Conservation (phyloP, 2,113 vertebrate species). For the Indicator indicator region DNA sequence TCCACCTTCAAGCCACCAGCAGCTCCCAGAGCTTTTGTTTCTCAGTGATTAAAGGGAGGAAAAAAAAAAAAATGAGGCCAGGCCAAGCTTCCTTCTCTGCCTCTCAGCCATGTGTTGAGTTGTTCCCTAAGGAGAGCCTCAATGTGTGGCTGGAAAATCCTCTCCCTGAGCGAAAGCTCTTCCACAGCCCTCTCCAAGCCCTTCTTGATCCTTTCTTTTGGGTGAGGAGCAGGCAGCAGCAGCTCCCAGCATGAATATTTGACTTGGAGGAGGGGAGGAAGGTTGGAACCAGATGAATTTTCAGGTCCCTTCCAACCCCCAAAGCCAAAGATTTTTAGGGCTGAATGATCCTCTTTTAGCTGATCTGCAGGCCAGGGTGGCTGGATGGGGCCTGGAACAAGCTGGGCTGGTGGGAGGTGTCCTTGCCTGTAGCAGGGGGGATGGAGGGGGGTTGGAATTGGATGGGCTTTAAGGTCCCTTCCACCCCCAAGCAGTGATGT, state of each 20-base stretch:
- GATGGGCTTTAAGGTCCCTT: too few species aligned
- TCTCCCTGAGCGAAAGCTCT: neutral
- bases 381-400: too few species aligned
- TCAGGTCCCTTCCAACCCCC: too few species aligned
- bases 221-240: accelerated
- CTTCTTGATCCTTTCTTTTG: too few species aligned
- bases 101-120: accelerated
- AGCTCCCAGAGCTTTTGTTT: neutral
- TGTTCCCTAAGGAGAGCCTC: neutral
- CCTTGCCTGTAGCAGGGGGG: too few species aligned
- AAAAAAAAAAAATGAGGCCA: neutral
- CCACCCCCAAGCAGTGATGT: too few species aligned
- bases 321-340: too few species aligned
- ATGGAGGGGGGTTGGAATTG: too few species aligned
- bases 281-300: too few species aligned
- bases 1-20: neutral
- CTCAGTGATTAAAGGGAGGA: neutral
- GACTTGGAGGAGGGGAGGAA: neutral
- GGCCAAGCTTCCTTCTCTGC: neutral
- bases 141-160: neutral
- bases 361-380: too few species aligned
- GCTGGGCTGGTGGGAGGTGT: too few species aligned
- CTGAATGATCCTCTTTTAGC: too few species aligned
- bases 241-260: neutral
- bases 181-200: accelerated